Conservation (phyloP, 2,888 invertebrate genomes). For the Sinodicranocentrus sp. region DNA sequence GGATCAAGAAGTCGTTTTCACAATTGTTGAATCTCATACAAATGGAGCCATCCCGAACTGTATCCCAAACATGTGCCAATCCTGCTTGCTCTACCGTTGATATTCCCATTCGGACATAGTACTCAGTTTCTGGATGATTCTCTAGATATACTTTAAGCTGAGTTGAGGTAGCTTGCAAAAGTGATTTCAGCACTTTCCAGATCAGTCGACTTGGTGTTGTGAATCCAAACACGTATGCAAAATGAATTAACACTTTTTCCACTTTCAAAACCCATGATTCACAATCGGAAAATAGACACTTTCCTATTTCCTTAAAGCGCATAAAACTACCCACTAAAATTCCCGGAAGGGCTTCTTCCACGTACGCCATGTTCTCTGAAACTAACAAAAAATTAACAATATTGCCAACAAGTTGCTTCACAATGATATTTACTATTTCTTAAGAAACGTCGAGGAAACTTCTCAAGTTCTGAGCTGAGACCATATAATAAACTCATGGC, state of each 20-base stretch:
- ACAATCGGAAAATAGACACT: constrained; percentile 30
- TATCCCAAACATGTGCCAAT: constrained; percentile 38
- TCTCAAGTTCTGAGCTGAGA: no score
- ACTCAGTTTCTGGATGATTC: not conserved
- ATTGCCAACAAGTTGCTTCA: no score
- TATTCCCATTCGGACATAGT: not conserved
- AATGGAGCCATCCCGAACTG: constrained; percentile 34
- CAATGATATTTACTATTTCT: no score
- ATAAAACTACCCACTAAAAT: not conserved
- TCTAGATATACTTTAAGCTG: not conserved
- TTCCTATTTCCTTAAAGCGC: constrained; percentile 18
- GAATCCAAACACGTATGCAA: constrained; percentile 42
- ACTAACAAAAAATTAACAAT: no score
- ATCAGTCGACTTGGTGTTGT: constrained; percentile 22
- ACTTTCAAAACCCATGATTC: constrained; percentile 42
- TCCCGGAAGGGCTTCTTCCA: constrained; percentile 29
- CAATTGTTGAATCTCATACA: constrained; percentile 58
- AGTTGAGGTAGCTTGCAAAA: not conserved
- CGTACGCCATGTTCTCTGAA: no score
- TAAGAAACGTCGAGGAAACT: no score
- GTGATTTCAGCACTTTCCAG: not conserved
- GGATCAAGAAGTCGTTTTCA: constrained; percentile 38
- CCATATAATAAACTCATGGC: no score
- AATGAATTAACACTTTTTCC: constrained; percentile 47
- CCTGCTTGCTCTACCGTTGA: constrained; percentile 14